Base-by-base conservation (phyloP, 2,888 invertebrate genomes). In the Macaria liturata region DNA sequence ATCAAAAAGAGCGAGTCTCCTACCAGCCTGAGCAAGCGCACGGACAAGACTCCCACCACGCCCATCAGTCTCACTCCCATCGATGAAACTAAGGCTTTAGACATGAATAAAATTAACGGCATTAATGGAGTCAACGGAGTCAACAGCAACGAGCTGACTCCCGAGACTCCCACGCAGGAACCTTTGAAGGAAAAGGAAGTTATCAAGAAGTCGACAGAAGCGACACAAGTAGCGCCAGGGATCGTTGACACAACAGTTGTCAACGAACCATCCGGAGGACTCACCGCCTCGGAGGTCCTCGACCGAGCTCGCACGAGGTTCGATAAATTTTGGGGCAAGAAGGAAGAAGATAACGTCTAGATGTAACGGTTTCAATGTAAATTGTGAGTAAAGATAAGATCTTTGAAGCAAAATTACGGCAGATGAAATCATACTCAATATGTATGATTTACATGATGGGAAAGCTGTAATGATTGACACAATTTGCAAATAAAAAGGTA, bases 311-410 rank as follows among this genome's bases (percentile, higher is more conserved):
- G 96, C 71, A 95, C 95, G 83, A 95, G 96, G 72, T 96, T 97
- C 80, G 97, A 97, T 85, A 95, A 96, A 77, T 96, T 97, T 85
- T 96, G 96, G 96, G 95, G 95, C 67, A 95, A 95, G 75, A 94
- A 92, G 72, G 94, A 94, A 72, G 93, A 94, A 70, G 93, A 93
- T 69, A 93, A 91, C 75, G 94, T 91, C 70, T 91, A 91, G 75
- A 77, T 65, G 62, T 63, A 61, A 58, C 54, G 60, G 67, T 74
- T 73, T 68, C 68, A 69, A 71, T 72, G 72, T 71, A 71, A 76
- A 75, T 78, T 81, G 81, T 80, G 78, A 67, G 53, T 57, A 45
- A 57, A 45, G 42, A 54, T 9, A 57, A 46, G 9, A 54, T 53
- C 49, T 46, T 47, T n/a, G n/a, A 51, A 30, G n/a, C 1, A 37